Evolutionary conservation across 2,797 vertebrate genomes (phyloP), one percentile per base, ranked within the genome.

Genomic region (Xenentodon cancila): DNA sequence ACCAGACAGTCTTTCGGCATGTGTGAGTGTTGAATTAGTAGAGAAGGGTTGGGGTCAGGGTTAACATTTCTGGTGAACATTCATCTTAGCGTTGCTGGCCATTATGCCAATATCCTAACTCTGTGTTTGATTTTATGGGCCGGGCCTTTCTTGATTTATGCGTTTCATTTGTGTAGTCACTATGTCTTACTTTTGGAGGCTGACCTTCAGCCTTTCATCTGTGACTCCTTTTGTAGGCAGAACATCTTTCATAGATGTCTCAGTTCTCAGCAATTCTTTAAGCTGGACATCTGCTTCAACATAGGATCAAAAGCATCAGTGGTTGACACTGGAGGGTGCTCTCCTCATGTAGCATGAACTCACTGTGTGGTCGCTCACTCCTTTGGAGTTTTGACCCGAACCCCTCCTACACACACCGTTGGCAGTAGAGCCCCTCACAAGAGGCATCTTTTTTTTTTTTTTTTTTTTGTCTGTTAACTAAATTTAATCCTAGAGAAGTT

Each of bases 171-270:
- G 8, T 50, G 62, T 20, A 40, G 63, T 77, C 61, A 50, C 45
- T 65, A 61, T 17, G 62, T 53, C 68, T 79, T 66, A 54, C 64
- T 62, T 66, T 74, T 55, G 58, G 37, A 40, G 37, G 3, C 64
- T 80, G 81, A 88, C 81, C 80, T 84, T 71, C 65, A 71, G 68
- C 79, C 75, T 88, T 90, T 85, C 77, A 84, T 80, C 78, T 85
- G 67, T 59, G 67, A 34, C 64, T 68, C 9, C 30, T 45, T 25
- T 58, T 68, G 34, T 56, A 75, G 42, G 65, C 44, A 20, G 54
- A 81, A 71, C 71, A 82, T 81, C 37, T 40, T 15, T 85, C 77
- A 81, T 73, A 82, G 73, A 75, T 79, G 69, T 80, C 68, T 53
- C 52, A 12, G 43, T 64, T 43, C 71, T 83, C 82, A 70, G 68